Percentiles rank a stretch among this genome's conserved stretches.
These are phyloP conservation scores for Sebastes wilsoni DNA, from an alignment of 2,797 vertebrate genomes.

Conservation along the genomic window DNA sequence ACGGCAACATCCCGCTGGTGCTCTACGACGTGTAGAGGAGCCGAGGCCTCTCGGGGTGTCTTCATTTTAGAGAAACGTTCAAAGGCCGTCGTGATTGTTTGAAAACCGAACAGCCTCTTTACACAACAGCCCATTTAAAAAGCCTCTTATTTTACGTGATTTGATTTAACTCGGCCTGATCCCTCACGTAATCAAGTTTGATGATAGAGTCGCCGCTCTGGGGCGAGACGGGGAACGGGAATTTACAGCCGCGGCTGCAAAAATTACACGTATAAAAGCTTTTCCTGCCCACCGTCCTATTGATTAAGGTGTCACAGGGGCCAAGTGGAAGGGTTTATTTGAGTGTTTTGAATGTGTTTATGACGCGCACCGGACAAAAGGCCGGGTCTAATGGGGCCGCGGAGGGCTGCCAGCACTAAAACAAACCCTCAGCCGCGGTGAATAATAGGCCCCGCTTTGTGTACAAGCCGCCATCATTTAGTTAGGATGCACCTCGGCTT, in stretches of 20 bases:
- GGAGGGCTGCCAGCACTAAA: slow-evolving; percentile 58
- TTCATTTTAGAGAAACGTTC: not conserved
- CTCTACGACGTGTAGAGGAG: slow-evolving; percentile 88
- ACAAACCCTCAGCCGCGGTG: slow-evolving; percentile 52
- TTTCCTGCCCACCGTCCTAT: slow-evolving; percentile 56
- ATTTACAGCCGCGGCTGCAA: slow-evolving; percentile 60
- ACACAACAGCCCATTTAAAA: slow-evolving; percentile 27
- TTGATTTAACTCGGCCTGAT: slow-evolving; percentile 41
- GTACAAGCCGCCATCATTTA: slow-evolving; percentile 50
- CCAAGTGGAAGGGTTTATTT: slow-evolving; percentile 66
- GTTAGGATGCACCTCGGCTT: slow-evolving; percentile 49
- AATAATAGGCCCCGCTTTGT: slow-evolving; percentile 58
- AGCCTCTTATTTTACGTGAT: slow-evolving; percentile 49
- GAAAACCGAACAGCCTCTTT: slow-evolving; percentile 24
- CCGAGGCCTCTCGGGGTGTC: slow-evolving; percentile 85
- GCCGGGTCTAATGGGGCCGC: slow-evolving; percentile 61
- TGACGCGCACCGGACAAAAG: slow-evolving; percentile 59
- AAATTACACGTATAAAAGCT: slow-evolving; percentile 69
- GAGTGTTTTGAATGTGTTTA: slow-evolving; percentile 74
- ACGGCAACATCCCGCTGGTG: slow-evolving; percentile 87
- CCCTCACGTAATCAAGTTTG: slow-evolving; percentile 52
- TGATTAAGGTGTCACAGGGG: slow-evolving; percentile 67
- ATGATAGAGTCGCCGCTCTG: slow-evolving; percentile 26
- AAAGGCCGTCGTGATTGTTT: not conserved
- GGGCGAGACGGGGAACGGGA: not conserved